phyloP scores from a whole-genome alignment of 2,888 invertebrate species.

The Elegia similella region DNA sequence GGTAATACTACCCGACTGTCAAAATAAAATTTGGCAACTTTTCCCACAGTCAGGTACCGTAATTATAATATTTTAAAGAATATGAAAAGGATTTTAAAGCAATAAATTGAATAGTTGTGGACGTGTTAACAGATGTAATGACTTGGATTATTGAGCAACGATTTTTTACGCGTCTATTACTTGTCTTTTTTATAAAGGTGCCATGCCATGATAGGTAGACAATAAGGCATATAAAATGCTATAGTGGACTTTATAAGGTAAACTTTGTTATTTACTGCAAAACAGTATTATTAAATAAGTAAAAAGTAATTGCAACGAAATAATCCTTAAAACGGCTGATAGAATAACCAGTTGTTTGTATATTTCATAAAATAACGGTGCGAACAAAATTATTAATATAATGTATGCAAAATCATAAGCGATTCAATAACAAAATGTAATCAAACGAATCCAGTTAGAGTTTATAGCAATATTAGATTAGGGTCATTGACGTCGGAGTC shows the following conservation, averaged over 20 bases:
- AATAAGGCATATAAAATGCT: neutral
- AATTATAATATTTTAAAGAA: conserved; percentile 52
- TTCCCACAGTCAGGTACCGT: conserved; percentile 65
- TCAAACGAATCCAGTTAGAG: conserved; percentile 16
- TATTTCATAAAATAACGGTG: neutral
- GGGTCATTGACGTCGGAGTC: neutral
- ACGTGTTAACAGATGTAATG: conserved; percentile 66
- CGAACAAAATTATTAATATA: neutral
- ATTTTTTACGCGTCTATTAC: conserved; percentile 2
- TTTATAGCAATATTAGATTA: conserved; percentile 1
- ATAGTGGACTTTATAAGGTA: neutral
- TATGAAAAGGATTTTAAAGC: conserved; percentile 41
- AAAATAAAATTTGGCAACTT: conserved; percentile 69
- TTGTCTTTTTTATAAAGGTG: neutral
- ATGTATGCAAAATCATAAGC: conserved; percentile 14
- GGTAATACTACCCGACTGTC: conserved; percentile 70
- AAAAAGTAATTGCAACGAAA: neutral
- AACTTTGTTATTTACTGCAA: neutral
- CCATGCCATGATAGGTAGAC: neutral
- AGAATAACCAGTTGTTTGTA: neutral
- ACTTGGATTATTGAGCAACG: conserved; percentile 39
- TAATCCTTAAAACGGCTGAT: neutral
- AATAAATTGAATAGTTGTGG: conserved; percentile 61
- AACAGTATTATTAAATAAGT: neutral
- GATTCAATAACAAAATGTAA: conserved; percentile 30